These are phyloP conservation scores for Limnephilus rhombicus DNA, from an alignment of 2,888 invertebrate genomes.

Conservation along the genomic window DNA sequence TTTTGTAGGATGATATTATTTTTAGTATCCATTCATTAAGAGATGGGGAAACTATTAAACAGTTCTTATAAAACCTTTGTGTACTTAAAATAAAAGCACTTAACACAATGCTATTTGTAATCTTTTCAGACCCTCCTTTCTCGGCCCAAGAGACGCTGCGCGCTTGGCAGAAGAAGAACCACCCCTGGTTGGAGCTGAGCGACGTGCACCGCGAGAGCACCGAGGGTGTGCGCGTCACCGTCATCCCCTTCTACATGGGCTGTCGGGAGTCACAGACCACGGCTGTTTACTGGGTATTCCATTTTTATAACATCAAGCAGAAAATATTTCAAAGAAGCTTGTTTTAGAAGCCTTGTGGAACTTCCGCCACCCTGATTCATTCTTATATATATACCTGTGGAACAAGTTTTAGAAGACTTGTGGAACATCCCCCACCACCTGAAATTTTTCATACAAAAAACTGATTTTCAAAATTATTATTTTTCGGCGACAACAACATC, in stretches of 20 bases:
- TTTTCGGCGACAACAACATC: no score
- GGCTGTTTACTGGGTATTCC: constrained; percentile 93
- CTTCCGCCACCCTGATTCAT: no score
- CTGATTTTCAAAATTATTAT: no score
- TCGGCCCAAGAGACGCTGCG: constrained; percentile 92
- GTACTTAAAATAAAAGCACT: not conserved
- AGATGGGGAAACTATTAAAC: not conserved
- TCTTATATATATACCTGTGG: no score
- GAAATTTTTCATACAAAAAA: no score
- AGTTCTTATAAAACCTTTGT: not conserved
- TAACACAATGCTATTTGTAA: not conserved
- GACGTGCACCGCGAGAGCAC: constrained; percentile 99
- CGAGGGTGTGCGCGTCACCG: constrained; percentile 96
- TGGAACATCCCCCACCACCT: no score
- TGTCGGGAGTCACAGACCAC: constrained; percentile 94
- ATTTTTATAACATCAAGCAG: not conserved
- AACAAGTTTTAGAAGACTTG: no score
- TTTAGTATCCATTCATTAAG: no score
- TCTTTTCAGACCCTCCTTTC: constrained; percentile 86
- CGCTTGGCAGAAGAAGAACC: constrained; percentile 98
- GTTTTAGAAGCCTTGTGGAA: no score
- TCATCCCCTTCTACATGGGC: constrained; percentile 99
- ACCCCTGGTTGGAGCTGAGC: constrained; percentile 97
- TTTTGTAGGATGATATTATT: no score
- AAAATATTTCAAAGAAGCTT: no score